Base-by-base conservation (phyloP, 2,797 vertebrate species). In the Molossus alvarezi region DNA sequence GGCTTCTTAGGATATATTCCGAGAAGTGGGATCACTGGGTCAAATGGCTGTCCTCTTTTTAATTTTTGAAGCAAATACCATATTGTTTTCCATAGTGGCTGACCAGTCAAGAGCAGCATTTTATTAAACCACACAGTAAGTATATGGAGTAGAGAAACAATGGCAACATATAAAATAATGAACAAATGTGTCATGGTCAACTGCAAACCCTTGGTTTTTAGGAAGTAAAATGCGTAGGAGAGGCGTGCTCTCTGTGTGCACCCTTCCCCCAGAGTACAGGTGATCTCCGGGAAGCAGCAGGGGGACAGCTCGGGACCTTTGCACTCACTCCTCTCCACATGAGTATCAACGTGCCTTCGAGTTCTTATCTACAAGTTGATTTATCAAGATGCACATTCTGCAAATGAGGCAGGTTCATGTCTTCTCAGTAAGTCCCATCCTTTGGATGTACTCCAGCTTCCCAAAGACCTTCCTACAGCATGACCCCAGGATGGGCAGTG, bases 401-500 rank as follows among this genome's bases (percentile, higher is more conserved):
- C 80, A 87, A 82, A 7, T 9, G 6, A 72, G 62, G 60, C 48
- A 87, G 57, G 45, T 2, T n/a, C 51, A 77, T 7, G 15, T 29
- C 75, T 37, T 75, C 60, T 25, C 4, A 10, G 11, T 21, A 57
- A 58, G 18, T 9, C 53, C 67, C 2, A 2, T 10, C 18, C 25
- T 79, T 64, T 60, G 48, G 20, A 62, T 5, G 6, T 3, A 14
- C 7, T 41, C 20, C 10, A 0, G 0, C 57, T 65, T 29, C 60
- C 33, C 57, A 58, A 69, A 53, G n/a, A 51, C 55, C 25, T 60
- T 53, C 9, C 12, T 10, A 2, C 2, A 17, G 3, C 13, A 9
- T 1, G 60, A 25, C 0, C 29, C 79, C 27, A 53, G 55, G 55
- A 37, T 0, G 7, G 57, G 62, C 1, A 0, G 37, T 0, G 0